A percentile compares a stretch with the other conserved stretches of the same genome.
phyloP scores from a whole-genome alignment of 2,888 invertebrate species.

The Drosophila subsilvestris region DNA sequence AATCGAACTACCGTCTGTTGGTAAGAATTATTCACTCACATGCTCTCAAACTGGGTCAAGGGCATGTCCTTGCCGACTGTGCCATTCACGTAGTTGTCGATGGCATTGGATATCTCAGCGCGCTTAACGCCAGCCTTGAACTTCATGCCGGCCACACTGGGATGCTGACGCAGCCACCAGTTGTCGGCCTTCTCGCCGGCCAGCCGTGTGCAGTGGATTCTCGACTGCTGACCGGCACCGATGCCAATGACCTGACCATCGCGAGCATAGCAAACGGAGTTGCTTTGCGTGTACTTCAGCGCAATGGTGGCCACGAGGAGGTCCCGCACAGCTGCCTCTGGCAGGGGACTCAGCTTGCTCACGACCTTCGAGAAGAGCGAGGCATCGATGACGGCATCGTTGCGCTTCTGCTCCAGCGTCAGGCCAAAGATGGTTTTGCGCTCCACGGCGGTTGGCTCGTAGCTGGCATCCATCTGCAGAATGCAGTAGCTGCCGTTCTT shows the following conservation, averaged over 20 bases:
- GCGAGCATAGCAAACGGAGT: conserved; percentile 98
- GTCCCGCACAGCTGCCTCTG: conserved; percentile 92
- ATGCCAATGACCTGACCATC: conserved; percentile 95
- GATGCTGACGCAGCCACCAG: conserved; percentile 99
- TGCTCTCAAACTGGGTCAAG: conserved; percentile 88
- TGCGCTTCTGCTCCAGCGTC: conserved; percentile 93
- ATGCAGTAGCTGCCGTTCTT: conserved; percentile 97
- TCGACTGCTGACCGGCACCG: conserved; percentile 99
- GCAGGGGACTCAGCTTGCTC: conserved; percentile 87
- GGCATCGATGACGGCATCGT: conserved; percentile 92
- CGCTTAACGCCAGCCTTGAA: conserved; percentile 94
- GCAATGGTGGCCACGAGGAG: conserved; percentile 98
- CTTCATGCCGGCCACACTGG: conserved; percentile 91
- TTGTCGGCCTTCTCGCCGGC: conserved; percentile 98
- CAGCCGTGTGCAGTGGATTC: conserved; percentile 98
- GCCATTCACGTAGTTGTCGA: conserved; percentile 97
- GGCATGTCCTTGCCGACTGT: conserved; percentile 96
- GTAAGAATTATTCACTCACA: conserved; percentile 86
- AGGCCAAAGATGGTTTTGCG: conserved; percentile 93
- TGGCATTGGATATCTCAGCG: conserved; percentile 96
- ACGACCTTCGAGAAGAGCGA: conserved; percentile 93
- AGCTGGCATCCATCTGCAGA: conserved; percentile 94
- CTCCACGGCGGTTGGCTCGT: conserved; percentile 92
- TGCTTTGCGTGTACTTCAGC: conserved; percentile 98
- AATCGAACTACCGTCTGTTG: too few relatives aligned